A percentile compares a stretch with the other conserved stretches of the same genome.
Conservation (phyloP, 2,888 invertebrate genomes). For the Idaea straminata region DNA sequence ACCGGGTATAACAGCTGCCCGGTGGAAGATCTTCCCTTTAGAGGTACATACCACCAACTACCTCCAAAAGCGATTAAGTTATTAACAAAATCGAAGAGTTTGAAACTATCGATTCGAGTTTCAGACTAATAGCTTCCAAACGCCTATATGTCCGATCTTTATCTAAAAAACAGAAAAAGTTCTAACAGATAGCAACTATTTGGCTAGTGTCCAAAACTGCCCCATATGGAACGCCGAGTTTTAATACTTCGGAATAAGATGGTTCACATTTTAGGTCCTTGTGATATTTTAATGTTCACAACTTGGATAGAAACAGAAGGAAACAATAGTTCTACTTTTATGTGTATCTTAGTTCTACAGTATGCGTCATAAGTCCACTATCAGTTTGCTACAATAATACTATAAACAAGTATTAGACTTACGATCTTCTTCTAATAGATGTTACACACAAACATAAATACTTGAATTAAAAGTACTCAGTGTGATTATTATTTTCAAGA, state of each 20-base stretch:
- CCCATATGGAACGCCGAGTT: conserved; percentile 30
- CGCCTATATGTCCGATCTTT: conserved; percentile 19
- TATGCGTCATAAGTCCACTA: too few relatives aligned
- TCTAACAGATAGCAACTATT: conserved; percentile 15
- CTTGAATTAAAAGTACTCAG: too few relatives aligned
- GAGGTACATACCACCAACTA: too few relatives aligned
- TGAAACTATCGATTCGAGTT: neutral
- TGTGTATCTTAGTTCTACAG: too few relatives aligned
- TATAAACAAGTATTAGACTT: too few relatives aligned
- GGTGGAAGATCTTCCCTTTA: too few relatives aligned
- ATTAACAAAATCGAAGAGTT: neutral
- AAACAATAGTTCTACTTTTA: neutral
- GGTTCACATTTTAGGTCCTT: conserved; percentile 13
- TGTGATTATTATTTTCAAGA: too few relatives aligned
- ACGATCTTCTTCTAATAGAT: too few relatives aligned
- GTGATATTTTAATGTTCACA: neutral
- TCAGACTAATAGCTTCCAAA: neutral
- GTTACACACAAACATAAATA: too few relatives aligned
- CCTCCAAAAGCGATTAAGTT: neutral
- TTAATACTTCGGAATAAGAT: conserved; percentile 32
- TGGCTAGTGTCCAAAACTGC: conserved; percentile 32
- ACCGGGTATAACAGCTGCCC: too few relatives aligned
- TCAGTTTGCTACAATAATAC: too few relatives aligned
- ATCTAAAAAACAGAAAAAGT: conserved; percentile 26
- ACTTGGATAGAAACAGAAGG: neutral